A percentile compares a stretch with the other conserved stretches of the same genome.
Conservation (phyloP, 2,888 invertebrate genomes). For the Zelleria hepariella region DNA sequence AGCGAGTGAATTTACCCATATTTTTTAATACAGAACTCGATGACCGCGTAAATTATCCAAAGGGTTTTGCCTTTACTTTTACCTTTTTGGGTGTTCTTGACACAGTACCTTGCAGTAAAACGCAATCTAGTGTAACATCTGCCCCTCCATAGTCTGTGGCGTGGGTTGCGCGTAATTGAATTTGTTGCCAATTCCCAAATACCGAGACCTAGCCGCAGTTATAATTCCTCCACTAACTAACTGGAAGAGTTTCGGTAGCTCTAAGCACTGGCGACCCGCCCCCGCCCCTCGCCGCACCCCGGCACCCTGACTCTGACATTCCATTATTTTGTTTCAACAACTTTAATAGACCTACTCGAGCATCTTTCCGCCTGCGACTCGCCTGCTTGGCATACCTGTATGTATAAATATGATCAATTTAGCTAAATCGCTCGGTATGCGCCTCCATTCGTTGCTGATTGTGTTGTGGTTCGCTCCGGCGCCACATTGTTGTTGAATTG, state of each 20-base stretch:
- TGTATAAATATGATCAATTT: background rate
- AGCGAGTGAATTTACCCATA: too few relatives aligned
- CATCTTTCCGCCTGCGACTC: background rate
- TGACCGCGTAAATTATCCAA: too few relatives aligned
- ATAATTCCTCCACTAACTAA: background rate
- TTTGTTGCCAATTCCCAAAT: background rate
- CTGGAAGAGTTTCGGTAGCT: background rate
- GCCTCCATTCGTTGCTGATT: background rate
- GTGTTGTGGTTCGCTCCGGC: background rate
- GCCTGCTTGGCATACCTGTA: background rate
- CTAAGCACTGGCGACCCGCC: background rate
- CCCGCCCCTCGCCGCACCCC: background rate
- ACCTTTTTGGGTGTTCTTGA: too few relatives aligned
- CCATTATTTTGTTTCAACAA: background rate
- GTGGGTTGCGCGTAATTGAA: background rate
- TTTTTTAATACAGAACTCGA: too few relatives aligned
- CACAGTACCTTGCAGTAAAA: too few relatives aligned
- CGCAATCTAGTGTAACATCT: background rate
- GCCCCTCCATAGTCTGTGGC: background rate
- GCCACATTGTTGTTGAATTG: background rate
- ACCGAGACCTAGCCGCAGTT: background rate
- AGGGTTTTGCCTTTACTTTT: too few relatives aligned
- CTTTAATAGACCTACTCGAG: background rate
- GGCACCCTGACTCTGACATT: background rate
- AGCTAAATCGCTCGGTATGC: background rate